phyloP scores from a whole-genome alignment of 1,140 invertebrate genomes.

The Papilio xuthus region DNA sequence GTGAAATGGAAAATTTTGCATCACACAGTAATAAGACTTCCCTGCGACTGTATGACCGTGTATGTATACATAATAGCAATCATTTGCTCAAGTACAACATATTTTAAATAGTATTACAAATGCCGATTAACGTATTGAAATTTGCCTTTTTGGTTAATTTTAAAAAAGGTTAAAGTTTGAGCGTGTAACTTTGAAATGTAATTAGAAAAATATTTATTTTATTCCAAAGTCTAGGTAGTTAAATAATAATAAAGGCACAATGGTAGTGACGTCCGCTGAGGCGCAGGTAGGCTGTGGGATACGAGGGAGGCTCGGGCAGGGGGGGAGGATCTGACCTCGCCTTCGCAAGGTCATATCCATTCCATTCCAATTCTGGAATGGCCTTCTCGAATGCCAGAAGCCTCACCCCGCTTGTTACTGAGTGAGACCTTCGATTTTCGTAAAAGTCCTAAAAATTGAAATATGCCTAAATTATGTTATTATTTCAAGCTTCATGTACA shows the following conservation, averaged over 20 bases:
- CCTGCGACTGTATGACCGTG: background rate
- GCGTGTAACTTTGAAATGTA: background rate
- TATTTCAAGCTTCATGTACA: background rate
- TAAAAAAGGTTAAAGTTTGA: background rate
- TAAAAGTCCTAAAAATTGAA: constrained; percentile 7
- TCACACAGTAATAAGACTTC: background rate
- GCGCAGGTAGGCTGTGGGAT: constrained; percentile 58
- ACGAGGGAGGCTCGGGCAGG: constrained; percentile 41
- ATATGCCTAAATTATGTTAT: background rate
- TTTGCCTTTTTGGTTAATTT: too few relatives aligned
- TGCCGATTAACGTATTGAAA: background rate
- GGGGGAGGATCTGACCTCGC: constrained; percentile 65
- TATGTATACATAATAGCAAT: background rate
- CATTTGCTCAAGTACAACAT: background rate
- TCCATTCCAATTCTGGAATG: constrained; percentile 51
- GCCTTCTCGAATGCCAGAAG: constrained; percentile 48
- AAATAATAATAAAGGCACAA: constrained; percentile 28
- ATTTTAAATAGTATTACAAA: background rate
- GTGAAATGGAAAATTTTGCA: background rate
- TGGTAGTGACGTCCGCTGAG: constrained; percentile 62
- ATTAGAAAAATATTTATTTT: constrained; percentile 1
- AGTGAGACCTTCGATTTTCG: constrained; percentile 60
- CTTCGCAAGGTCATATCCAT: constrained; percentile 72
- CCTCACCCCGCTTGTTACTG: constrained; percentile 55
- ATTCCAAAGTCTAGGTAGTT: constrained; percentile 37